phyloP scores from a whole-genome alignment of 2,113 vertebrate species.

The Pseudorectes ferrugineus region DNA sequence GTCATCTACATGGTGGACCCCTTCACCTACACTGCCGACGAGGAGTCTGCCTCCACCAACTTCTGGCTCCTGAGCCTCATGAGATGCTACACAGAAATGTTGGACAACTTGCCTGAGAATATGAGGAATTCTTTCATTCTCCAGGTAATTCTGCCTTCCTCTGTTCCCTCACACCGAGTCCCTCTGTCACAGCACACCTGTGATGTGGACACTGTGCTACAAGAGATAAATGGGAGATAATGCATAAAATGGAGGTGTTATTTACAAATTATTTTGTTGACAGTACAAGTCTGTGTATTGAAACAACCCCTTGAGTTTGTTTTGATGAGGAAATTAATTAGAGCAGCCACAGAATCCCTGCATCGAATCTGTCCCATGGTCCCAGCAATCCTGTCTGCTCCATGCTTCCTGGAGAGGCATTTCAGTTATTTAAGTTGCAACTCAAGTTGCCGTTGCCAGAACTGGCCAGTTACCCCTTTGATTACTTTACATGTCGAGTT shows the following conservation, averaged over 20 bases:
- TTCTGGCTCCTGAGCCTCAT: conserved; percentile 92
- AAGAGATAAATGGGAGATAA: neutral
- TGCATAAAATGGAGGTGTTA: neutral
- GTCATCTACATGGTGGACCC: conserved; percentile 96
- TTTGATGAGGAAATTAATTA: neutral
- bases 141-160: conserved; percentile 74
- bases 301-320: neutral
- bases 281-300: neutral
- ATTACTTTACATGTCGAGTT: neutral
- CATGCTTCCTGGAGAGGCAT: neutral
- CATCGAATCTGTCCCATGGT: neutral
- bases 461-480: neutral
- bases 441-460: neutral
- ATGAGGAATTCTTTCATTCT: conserved; percentile 90
- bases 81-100: conserved; percentile 94
- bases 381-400: neutral
- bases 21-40: conserved; percentile 84
- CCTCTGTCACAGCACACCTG: neutral
- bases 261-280: neutral
- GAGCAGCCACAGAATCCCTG: neutral
- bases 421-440: neutral
- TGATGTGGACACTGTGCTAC: fast-evolving
- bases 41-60: conserved; percentile 83
- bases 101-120: conserved; percentile 86
- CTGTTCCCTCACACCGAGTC: neutral